Evolutionary conservation across 1,140 invertebrate species (phyloP).

Genomic region (Macrostomum lignano): DNA sequence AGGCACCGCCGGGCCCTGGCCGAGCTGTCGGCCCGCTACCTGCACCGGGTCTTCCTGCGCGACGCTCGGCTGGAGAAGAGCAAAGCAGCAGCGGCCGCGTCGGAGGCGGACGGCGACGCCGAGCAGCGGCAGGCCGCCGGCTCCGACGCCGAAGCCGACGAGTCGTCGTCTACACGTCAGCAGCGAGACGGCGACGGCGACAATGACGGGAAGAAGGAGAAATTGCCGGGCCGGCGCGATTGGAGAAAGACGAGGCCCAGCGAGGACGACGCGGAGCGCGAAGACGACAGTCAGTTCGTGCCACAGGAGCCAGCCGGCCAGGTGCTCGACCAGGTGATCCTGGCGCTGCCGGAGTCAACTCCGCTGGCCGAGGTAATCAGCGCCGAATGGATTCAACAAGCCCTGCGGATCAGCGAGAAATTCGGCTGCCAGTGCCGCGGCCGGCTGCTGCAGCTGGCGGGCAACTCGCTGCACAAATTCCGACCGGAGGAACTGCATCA

Average conservation of each 20-base stretch:
- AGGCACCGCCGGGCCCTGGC: no score
- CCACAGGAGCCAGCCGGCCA: constrained; percentile 9
- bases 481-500: constrained; percentile 13
- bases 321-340: constrained; percentile 13
- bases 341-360: constrained; percentile 14
- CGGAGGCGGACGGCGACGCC: no score
- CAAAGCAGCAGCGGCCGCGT: no score
- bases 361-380: constrained; percentile 12
- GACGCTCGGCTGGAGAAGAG: no score
- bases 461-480: constrained; percentile 13
- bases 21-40: no score
- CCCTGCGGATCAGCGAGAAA: constrained; percentile 12
- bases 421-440: constrained; percentile 12
- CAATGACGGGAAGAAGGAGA: not conserved
- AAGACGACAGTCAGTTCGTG: not conserved
- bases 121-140: no score
- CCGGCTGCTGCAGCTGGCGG: constrained; percentile 12
- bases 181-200: constrained; percentile 1
- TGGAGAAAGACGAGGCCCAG: constrained; percentile 9
- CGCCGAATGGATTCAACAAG: constrained; percentile 16
- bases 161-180: no score
- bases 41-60: no score
- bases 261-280: constrained; percentile 1
- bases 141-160: no score
- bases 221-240: constrained; percentile 6